These are phyloP conservation scores for Spongilla lacustris DNA, from an alignment of 37 sponge, comb jelly and placozoan species.

Conservation along the genomic window DNA sequence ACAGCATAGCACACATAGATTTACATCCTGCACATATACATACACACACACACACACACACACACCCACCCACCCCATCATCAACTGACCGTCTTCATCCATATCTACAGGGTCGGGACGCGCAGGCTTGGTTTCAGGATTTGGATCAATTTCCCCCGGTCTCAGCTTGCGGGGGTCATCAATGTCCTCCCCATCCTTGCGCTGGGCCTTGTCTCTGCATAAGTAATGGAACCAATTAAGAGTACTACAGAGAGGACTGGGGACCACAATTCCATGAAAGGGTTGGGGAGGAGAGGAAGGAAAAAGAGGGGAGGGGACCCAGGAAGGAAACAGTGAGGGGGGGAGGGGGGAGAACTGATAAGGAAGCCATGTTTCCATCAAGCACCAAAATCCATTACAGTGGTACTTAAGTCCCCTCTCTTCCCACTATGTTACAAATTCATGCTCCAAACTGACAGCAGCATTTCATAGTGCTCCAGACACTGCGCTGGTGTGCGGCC, in stretches of 20 bases:
- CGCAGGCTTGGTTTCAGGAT: slow-evolving; percentile 96
- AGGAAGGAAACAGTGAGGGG: no score
- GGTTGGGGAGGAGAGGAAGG: no score
- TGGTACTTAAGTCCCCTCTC: background rate
- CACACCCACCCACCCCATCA: background rate
- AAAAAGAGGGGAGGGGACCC: no score
- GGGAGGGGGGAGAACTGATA: no score
- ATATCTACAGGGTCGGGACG: slow-evolving; percentile 98
- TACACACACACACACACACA: slow-evolving; percentile 2
- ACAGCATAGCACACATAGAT: no score
- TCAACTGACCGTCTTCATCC: slow-evolving; percentile 93
- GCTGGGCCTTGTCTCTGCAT: slow-evolving; percentile 93
- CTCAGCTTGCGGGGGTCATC: slow-evolving; percentile 91
- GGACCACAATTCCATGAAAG: no score
- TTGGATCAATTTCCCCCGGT: slow-evolving; percentile 97
- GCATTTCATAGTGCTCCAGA: slow-evolving; percentile 96
- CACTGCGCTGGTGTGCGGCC: slow-evolving; percentile 99
- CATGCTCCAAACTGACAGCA: slow-evolving; percentile 72
- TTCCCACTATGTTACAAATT: no score
- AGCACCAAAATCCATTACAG: background rate
- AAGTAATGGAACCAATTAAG: no score
- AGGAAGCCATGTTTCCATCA: no score
- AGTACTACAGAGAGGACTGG: no score
- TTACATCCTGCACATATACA: no score
- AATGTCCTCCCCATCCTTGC: slow-evolving; percentile 88